These are phyloP conservation scores for Apodemus agrarius DNA, from an alignment of 2,797 vertebrate species.

Conservation along the genomic window DNA sequence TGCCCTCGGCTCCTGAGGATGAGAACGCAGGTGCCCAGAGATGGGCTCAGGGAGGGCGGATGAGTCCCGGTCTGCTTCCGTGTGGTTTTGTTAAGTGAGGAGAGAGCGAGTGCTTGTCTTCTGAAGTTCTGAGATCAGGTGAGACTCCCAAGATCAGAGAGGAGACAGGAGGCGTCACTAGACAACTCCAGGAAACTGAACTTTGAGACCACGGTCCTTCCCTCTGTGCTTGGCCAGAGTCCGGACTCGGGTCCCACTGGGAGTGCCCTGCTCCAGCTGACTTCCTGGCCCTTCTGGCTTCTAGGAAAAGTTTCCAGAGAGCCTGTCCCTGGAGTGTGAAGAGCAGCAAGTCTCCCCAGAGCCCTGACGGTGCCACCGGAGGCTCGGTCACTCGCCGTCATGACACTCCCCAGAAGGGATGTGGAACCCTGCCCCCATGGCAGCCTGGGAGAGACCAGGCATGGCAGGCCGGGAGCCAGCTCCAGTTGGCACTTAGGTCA, in stretches of 20 bases:
- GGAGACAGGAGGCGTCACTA: conserved; percentile 37
- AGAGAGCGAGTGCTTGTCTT: conserved; percentile 65
- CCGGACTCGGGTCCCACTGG: conserved; percentile 52
- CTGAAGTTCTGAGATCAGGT: conserved; percentile 76
- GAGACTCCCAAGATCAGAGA: conserved; percentile 77
- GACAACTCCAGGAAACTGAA: conserved; percentile 63
- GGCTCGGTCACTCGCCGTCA: background rate
- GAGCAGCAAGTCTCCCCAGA: background rate
- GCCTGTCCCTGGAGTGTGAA: conserved; percentile 31
- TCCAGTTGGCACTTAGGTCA: conserved; percentile 41
- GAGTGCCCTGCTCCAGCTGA: conserved; percentile 62
- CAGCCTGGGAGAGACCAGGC: background rate
- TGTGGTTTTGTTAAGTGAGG: conserved; percentile 47
- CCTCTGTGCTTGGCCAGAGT: conserved; percentile 60
- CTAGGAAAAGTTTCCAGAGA: conserved; percentile 74
- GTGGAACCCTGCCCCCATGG: background rate
- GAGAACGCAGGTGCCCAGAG: background rate
- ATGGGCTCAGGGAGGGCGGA: background rate
- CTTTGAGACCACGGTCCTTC: conserved; percentile 51
- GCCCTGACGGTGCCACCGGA: background rate
- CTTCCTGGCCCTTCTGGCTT: conserved; percentile 69
- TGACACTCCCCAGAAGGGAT: background rate
- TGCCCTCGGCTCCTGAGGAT: background rate
- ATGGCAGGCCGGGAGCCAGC: background rate
- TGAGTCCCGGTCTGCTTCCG: conserved; percentile 49